Conservation (phyloP, 2,888 invertebrate species). For the Rhamphomyia laevipes region DNA sequence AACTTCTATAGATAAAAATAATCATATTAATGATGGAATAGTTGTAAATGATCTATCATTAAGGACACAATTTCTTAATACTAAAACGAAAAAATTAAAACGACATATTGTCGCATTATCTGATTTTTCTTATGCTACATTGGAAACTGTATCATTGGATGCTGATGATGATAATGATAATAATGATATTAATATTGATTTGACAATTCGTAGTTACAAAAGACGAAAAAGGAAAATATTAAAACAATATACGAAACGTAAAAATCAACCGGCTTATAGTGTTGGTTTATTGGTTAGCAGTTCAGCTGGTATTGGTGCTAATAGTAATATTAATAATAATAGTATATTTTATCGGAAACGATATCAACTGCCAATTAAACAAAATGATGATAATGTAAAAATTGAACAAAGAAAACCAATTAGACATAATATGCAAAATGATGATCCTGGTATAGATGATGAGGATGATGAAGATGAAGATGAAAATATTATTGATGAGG, state of each 20-base stretch:
- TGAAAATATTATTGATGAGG: slow-evolving; percentile 4
- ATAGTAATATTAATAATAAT: slow-evolving; percentile 5
- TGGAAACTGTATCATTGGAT: no score
- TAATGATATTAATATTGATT: slow-evolving; percentile 6
- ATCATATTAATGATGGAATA: no score
- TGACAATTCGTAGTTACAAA: not conserved
- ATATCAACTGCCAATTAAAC: no score
- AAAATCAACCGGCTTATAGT: not conserved
- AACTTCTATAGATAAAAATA: no score
- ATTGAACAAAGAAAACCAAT: not conserved
- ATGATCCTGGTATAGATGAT: not conserved
- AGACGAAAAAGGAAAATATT: slow-evolving; percentile 12
- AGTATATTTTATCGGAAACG: not conserved
- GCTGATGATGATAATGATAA: not conserved
- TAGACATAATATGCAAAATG: not conserved
- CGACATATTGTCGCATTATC: no score
- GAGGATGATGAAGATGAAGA: slow-evolving; percentile 5
- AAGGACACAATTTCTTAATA: no score
- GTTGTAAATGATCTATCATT: no score
- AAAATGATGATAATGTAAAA: not conserved
- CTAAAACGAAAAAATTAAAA: no score
- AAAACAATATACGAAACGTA: slow-evolving; percentile 7
- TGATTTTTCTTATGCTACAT: no score
- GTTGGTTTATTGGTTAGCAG: not conserved
- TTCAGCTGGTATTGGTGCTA: not conserved